A percentile compares a stretch with the other conserved stretches of the same genome.
Evolutionary conservation across 2,888 invertebrate genomes (phyloP).

Genomic region (Melikaiella ostensackeni): DNA sequence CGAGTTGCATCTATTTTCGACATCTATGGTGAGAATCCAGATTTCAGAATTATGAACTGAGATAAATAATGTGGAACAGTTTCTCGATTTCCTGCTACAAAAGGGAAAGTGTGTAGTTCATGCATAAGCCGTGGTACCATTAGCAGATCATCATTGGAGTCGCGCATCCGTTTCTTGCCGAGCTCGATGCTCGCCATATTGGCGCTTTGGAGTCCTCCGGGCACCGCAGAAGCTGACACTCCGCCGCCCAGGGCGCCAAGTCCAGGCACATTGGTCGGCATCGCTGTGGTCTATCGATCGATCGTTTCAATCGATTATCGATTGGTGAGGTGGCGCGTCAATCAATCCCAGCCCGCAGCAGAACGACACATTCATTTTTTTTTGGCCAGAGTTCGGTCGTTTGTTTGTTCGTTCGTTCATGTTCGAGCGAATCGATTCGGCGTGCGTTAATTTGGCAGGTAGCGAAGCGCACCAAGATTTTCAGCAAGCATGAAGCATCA

Average conservation of each 20-base stretch:
- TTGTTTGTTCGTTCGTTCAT: conserved; percentile 57
- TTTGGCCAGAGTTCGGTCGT: conserved; percentile 56
- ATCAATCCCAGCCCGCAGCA: conserved; percentile 37
- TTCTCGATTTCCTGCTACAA: conserved; percentile 43
- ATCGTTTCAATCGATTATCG: conserved; percentile 52
- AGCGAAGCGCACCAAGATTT: conserved; percentile 76
- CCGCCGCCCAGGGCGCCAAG: conserved; percentile 74
- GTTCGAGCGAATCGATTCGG: conserved; percentile 62
- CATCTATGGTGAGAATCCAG: too few species aligned
- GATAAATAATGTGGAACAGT: background rate
- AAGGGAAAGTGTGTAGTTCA: conserved; percentile 72
- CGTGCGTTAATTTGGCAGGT: conserved; percentile 77
- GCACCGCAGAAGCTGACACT: conserved; percentile 78
- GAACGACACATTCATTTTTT: conserved; percentile 45
- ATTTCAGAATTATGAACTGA: background rate
- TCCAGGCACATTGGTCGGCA: conserved; percentile 73
- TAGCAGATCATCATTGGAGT: conserved; percentile 92
- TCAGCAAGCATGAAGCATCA: conserved; percentile 78
- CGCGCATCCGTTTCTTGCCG: conserved; percentile 97
- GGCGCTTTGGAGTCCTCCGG: conserved; percentile 83
- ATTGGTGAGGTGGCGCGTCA: conserved; percentile 9
- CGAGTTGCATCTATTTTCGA: too few species aligned
- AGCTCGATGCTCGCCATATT: conserved; percentile 88
- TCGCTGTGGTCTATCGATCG: conserved; percentile 71
- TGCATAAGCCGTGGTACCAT: conserved; percentile 89